Conservation (phyloP, 23 tunicate genomes). For the Styela plicata region DNA sequence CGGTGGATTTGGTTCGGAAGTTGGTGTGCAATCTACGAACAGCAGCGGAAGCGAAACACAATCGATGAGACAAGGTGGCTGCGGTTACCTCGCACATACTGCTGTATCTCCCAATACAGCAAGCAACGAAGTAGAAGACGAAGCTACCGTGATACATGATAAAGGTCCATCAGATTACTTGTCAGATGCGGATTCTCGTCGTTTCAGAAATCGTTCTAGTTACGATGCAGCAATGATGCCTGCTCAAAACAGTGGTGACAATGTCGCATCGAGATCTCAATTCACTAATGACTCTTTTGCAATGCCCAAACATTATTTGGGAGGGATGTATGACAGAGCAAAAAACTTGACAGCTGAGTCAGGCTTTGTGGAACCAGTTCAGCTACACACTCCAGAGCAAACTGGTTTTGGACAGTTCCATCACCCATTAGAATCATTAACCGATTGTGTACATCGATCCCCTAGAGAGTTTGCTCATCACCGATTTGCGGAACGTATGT, state of each 20-base stretch:
- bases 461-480: constrained; percentile 11
- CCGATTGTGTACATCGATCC: constrained; percentile 30
- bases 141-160: background rate
- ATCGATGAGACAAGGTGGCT: background rate
- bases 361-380: background rate
- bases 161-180: background rate
- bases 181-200: constrained; percentile 8
- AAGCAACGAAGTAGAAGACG: background rate
- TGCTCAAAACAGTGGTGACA: background rate
- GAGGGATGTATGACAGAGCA: constrained; percentile 4
- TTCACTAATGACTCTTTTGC: background rate
- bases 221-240: background rate
- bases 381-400: background rate
- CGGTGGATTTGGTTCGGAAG: constrained; percentile 4
- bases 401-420: constrained; percentile 11
- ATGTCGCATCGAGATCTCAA: background rate
- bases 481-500: background rate
- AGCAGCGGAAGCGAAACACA: constrained; percentile 18
- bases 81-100: background rate
- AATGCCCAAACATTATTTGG: background rate
- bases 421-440: constrained; percentile 22
- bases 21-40: constrained; percentile 2
- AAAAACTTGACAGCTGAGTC: background rate
- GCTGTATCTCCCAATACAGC: background rate
- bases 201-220: background rate